phyloP scores from a whole-genome alignment of 2,113 vertebrate genomes.

The Nibea albiflora region DNA sequence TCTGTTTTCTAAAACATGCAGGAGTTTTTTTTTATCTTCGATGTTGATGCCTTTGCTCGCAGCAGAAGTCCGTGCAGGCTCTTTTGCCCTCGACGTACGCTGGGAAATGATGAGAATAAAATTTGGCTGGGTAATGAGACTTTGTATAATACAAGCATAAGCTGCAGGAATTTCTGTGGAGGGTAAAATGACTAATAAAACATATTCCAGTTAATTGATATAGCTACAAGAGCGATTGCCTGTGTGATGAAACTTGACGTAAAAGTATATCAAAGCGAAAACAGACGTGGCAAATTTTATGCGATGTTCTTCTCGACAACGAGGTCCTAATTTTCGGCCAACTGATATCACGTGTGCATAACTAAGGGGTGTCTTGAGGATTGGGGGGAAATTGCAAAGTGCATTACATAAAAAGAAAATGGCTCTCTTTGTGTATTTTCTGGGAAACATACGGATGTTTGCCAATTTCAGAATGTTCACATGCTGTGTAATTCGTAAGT shows the following conservation, averaged over 20 bases:
- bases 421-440: not conserved
- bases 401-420: not conserved
- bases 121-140: constrained; percentile 26
- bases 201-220: constrained; percentile 35
- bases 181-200: constrained; percentile 37
- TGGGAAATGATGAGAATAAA: constrained; percentile 44
- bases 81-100: not conserved
- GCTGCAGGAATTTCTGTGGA: not conserved
- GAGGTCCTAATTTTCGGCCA: constrained; percentile 7
- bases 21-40: constrained; percentile 30
- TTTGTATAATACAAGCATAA: not conserved
- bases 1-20: not conserved
- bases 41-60: constrained; percentile 39
- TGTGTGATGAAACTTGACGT: constrained; percentile 53
- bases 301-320: constrained; percentile 6
- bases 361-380: constrained; percentile 4
- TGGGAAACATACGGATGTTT: not conserved
- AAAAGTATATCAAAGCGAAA: constrained; percentile 11
- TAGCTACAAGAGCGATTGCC: constrained; percentile 47
- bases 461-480: not conserved
- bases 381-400: not conserved
- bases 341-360: constrained; percentile 7
- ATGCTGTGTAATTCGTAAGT: not conserved
- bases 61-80: constrained; percentile 3
- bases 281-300: constrained; percentile 12